A percentile compares a stretch with the other conserved stretches of the same genome.
These are phyloP conservation scores for Platycercus adscitus DNA, from an alignment of 2,113 vertebrate species.

Conservation along the genomic window DNA sequence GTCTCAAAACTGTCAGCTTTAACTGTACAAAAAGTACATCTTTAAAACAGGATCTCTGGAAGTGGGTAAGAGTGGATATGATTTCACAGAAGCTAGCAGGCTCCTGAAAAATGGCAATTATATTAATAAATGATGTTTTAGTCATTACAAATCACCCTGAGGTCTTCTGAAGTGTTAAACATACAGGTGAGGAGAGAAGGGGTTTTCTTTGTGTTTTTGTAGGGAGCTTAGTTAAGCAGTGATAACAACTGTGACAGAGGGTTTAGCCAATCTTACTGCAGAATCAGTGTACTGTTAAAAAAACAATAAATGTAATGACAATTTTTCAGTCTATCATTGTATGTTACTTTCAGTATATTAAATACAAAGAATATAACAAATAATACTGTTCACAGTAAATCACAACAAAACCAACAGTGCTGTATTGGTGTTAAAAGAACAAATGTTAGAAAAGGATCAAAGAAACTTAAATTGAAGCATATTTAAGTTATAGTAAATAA, in stretches of 20 bases:
- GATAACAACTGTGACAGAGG: neutral
- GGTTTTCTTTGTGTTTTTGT: neutral
- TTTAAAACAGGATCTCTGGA: neutral
- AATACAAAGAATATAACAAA: neutral
- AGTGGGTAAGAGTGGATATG: neutral
- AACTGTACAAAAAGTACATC: neutral
- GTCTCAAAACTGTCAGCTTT: neutral
- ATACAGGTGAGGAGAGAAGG: accelerated
- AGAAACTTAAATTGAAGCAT: neutral
- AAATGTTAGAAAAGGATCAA: neutral
- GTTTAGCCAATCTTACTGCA: neutral
- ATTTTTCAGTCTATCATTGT: neutral
- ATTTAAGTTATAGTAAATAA: neutral
- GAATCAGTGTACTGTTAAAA: neutral
- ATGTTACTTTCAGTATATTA: neutral
- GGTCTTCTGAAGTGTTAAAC: neutral
- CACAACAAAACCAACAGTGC: neutral
- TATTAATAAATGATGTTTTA: neutral
- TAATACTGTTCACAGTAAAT: neutral
- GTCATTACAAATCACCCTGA: neutral
- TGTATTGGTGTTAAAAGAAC: neutral
- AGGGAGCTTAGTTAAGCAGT: neutral
- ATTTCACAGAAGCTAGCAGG: neutral
- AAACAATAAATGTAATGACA: neutral
- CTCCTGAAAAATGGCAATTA: neutral